A percentile compares a stretch with the other conserved stretches of the same genome.
Conservation (phyloP, 2,888 invertebrate genomes). For the Digitonthophagus gazella region DNA sequence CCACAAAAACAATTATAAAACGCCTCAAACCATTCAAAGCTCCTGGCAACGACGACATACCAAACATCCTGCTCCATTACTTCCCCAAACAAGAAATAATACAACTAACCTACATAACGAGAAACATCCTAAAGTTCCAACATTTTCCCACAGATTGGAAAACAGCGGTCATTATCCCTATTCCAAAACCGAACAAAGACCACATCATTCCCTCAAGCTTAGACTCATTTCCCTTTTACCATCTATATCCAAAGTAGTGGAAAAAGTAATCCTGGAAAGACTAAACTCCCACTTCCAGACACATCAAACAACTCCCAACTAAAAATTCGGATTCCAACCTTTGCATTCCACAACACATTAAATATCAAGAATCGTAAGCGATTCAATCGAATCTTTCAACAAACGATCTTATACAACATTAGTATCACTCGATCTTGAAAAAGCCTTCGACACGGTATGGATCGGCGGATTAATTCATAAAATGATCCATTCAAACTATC, state of each 20-base stretch:
- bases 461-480: constrained; percentile 37
- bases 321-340: constrained; percentile 40
- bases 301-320: constrained; percentile 29
- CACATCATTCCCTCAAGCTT: neutral
- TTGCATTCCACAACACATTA: too few species aligned
- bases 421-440: too few species aligned
- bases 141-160: constrained; percentile 35
- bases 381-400: too few species aligned
- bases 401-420: constrained; percentile 35
- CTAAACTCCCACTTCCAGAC: constrained; percentile 11
- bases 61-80: constrained; percentile 29
- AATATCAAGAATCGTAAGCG: too few species aligned
- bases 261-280: too few species aligned
- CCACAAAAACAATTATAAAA: too few species aligned
- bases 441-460: too few species aligned
- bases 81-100: constrained; percentile 34
- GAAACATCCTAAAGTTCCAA: too few species aligned
- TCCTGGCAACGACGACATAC: too few species aligned
- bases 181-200: constrained; percentile 30
- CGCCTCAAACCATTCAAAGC: too few species aligned
- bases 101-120: constrained; percentile 33
- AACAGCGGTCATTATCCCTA: constrained; percentile 31
- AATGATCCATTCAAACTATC: constrained; percentile 31
- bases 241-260: too few species aligned
- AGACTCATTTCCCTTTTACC: constrained; percentile 29